phyloP scores from a whole-genome alignment of 2,797 vertebrate genomes.

The Pangasius macronema region DNA sequence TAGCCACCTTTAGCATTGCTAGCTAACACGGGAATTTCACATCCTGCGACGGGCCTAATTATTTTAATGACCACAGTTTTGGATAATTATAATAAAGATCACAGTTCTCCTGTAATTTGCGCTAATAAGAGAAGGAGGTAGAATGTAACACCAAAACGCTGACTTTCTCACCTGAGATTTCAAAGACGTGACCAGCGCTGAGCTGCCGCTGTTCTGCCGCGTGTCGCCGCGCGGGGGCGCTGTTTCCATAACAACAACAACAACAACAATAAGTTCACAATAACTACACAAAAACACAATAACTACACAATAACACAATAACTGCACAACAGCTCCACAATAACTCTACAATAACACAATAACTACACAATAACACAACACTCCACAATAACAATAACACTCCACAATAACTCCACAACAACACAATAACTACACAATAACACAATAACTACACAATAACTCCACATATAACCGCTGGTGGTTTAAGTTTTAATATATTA shows the following conservation, averaged over 20 bases:
- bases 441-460: too few species aligned
- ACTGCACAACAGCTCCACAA: too few species aligned
- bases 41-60: neutral
- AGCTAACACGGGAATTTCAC: neutral
- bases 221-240: neutral
- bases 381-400: too few species aligned
- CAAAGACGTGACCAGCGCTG: neutral
- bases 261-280: too few species aligned
- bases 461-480: neutral
- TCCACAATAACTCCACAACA: too few species aligned
- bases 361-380: too few species aligned
- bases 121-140: neutral
- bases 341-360: too few species aligned
- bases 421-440: too few species aligned
- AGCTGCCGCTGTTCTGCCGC: neutral
- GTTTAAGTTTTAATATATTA: neutral
- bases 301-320: too few species aligned
- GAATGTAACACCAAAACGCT: neutral
- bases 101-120: too few species aligned
- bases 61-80: neutral
- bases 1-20: neutral
- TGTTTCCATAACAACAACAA: neutral
- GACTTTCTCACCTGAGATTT: neutral
- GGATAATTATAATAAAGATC: neutral
- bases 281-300: too few species aligned